Evolutionary conservation across 2,797 vertebrate species (phyloP).

Genomic region (Sebastes iracundus): DNA sequence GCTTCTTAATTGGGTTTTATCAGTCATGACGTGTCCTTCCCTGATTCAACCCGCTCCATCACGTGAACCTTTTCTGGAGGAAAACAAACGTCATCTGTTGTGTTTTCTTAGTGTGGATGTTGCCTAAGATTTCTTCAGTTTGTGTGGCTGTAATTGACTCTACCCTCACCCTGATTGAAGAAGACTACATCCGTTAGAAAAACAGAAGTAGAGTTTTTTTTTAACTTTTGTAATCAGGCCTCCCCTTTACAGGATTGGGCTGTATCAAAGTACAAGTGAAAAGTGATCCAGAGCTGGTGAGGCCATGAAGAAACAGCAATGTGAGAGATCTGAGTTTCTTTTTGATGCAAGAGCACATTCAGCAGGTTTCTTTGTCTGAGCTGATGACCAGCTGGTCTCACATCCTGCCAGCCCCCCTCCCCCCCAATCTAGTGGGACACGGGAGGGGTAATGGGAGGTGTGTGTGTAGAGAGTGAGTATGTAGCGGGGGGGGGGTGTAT

Average conservation of each 20-base stretch:
- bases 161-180: neutral
- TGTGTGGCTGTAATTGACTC: neutral
- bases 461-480: constrained; percentile 5
- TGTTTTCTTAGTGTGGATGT: neutral
- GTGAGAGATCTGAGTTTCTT: constrained; percentile 57
- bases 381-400: constrained; percentile 82
- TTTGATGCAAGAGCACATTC: constrained; percentile 78
- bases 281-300: constrained; percentile 28
- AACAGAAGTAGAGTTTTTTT: constrained; percentile 8
- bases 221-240: neutral
- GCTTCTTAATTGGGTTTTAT: no score
- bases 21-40: no score
- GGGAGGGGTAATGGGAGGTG: constrained; percentile 42
- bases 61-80: no score
- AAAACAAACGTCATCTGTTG: no score
- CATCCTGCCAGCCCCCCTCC: constrained; percentile 70
- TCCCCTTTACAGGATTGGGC: neutral
- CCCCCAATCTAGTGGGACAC: constrained; percentile 43
- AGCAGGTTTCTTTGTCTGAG: constrained; percentile 83
- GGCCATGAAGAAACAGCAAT: constrained; percentile 24
- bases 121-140: neutral
- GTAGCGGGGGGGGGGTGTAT: constrained; percentile 22
- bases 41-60: no score
- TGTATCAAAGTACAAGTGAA: neutral
- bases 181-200: neutral